Evolutionary conservation across 92 coral and sea anemone genomes (phyloP), one percentile per base, ranked within the genome.

Genomic region (Siderastrea siderea): DNA sequence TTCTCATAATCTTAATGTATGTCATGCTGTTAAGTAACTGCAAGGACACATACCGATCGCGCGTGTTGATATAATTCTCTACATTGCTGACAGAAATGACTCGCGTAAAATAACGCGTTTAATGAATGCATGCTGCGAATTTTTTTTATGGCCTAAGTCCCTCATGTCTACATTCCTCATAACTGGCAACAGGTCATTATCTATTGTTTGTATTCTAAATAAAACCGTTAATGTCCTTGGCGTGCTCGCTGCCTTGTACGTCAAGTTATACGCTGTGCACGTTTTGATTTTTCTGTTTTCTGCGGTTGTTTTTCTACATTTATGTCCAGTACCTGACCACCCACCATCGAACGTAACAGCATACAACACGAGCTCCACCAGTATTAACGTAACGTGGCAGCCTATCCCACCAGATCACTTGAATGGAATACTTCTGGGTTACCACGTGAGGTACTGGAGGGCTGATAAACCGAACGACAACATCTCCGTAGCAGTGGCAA

Each of bases 321-420:
- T 26, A 47, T 17, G 15, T 81, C 38, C 43, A 81, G 86, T 81
- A 8, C 86, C 86, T 15, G 67, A 57, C 58, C 76, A 54, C 13
- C 53, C 86, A 2, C 77, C 86, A 12, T 9, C 52, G 15, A 81
- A 81, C 54, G 43, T 81, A 5, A 81, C 86, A 16, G 86, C 78
- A 8, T 81, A 8, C 49, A 81, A 68, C 86, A 81, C 86, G 8
- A 81, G 86, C 77, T 81, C 86, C 1, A 81, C 53, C 5, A 81
- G 86, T 69, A 45, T 81, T 44, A 81, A 68, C 52, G 86, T 68
- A 68, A 68, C 75, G 16, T 81, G 86, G 86, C 68, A 81, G 78
- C 67, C 67, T 16, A 71, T 81, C 45, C 86, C 86, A 0, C 66
- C 65, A 1, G 67, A 81, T 70, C 86, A 81, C 44, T 44, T 14